Percentiles rank a stretch among this genome's conserved stretches.
Conservation (phyloP, 2,797 vertebrate genomes). For the Protonibea diacanthus region DNA sequence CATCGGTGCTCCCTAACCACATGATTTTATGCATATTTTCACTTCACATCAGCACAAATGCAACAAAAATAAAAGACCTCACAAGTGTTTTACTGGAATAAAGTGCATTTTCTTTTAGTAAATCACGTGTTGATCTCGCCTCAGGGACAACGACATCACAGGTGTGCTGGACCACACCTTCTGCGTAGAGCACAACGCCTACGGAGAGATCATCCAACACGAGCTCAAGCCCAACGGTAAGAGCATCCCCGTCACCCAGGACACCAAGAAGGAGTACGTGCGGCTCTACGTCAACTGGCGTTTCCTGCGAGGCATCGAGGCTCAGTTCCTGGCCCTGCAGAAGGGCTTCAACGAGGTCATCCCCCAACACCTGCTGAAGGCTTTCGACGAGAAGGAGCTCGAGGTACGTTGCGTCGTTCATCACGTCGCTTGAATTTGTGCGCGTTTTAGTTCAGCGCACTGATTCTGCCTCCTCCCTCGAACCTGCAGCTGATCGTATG, state of each 20-base stretch:
- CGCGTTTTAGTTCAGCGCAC: not conserved
- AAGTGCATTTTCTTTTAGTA: not conserved
- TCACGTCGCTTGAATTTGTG: too few relatives aligned
- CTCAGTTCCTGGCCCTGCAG: constrained; percentile 97
- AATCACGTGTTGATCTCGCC: not conserved
- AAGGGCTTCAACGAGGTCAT: constrained; percentile 99
- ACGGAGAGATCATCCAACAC: constrained; percentile 97
- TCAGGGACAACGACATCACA: constrained; percentile 94
- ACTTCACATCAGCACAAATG: not conserved
- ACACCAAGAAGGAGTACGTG: constrained; percentile 96
- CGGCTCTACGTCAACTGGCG: constrained; percentile 99
- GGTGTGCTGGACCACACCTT: constrained; percentile 98
- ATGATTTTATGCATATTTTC: not conserved
- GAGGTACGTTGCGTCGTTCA: constrained; percentile 85
- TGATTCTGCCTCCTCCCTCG: not conserved
- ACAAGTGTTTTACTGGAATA: not conserved
- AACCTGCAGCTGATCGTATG: constrained; percentile 93
- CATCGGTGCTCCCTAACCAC: not conserved
- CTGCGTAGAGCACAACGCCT: constrained; percentile 98
- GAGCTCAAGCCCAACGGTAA: constrained; percentile 98
- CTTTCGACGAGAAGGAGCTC: constrained; percentile 98
- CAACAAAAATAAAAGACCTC: not conserved
- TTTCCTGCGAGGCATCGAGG: constrained; percentile 97
- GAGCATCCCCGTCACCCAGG: constrained; percentile 92
- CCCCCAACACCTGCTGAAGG: constrained; percentile 97